phyloP scores from a whole-genome alignment of 2,888 invertebrate species.

The Plagiodera versicolora region DNA sequence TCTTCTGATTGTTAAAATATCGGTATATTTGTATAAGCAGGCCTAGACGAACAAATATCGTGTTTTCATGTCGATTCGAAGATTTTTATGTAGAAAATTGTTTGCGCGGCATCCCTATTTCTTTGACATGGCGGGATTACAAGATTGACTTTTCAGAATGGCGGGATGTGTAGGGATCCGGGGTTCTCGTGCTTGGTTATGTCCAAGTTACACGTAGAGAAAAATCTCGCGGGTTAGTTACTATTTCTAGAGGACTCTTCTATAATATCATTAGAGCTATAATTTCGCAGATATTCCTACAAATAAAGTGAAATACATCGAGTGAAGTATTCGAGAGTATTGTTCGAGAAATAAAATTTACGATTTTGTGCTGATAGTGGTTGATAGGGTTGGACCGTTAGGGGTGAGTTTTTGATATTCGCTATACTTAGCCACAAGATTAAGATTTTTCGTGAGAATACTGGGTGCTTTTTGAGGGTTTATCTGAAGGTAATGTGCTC shows the following conservation, averaged over 20 bases:
- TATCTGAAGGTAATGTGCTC: not conserved
- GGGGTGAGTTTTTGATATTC: not conserved
- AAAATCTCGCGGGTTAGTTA: conserved; percentile 20
- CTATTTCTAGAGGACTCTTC: not conserved
- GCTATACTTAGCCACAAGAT: not conserved
- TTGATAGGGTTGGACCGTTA: not conserved
- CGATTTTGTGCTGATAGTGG: not conserved
- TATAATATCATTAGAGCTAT: not conserved
- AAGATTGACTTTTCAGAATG: conserved; percentile 31
- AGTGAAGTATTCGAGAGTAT: not conserved
- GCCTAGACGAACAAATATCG: not conserved
- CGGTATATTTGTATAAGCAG: not conserved
- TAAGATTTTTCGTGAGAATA: not conserved
- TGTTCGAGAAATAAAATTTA: not conserved
- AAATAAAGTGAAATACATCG: not conserved
- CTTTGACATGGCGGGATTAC: conserved; percentile 40
- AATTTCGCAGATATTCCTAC: not conserved
- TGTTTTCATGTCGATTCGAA: not conserved
- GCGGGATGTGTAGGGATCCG: conserved; percentile 35
- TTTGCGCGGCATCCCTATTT: conserved; percentile 12
- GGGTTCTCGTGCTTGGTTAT: conserved; percentile 40
- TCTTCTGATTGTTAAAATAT: not conserved
- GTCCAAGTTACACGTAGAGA: conserved; percentile 40
- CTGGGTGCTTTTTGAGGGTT: not conserved
- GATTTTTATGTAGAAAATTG: not conserved